phyloP scores from a whole-genome alignment of 2,797 vertebrate species.

The Psittacula derbiana region DNA sequence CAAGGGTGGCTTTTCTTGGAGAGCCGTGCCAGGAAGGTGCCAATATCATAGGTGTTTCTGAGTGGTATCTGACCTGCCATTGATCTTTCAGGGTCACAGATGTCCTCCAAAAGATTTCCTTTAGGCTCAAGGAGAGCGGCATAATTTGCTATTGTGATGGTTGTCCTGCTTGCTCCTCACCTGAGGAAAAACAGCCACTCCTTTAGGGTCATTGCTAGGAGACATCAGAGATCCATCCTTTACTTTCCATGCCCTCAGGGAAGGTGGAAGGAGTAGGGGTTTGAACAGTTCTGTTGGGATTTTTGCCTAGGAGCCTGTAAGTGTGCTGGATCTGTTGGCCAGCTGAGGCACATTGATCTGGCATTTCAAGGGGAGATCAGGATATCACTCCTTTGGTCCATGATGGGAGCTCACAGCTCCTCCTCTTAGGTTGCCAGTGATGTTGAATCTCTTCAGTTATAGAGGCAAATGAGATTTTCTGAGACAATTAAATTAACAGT shows the following conservation, averaged over 20 bases:
- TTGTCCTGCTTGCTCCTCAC: conserved; percentile 26
- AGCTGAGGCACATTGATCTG: neutral
- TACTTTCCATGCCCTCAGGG: neutral
- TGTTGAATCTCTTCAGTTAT: neutral
- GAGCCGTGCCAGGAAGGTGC: neutral
- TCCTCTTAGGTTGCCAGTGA: neutral
- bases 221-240: neutral
- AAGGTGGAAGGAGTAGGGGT: neutral
- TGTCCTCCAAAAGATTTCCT: conserved; percentile 53
- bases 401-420: neutral
- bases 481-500: neutral
- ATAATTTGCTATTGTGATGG: neutral
- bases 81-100: conserved; percentile 36
- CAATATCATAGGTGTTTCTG: conserved; percentile 27
- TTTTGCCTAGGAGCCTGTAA: neutral
- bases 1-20: neutral
- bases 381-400: neutral
- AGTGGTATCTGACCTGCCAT: conserved; percentile 50
- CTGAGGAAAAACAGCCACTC: neutral
- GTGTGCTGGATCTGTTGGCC: neutral
- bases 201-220: neutral
- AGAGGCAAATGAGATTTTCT: neutral
- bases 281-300: neutral
- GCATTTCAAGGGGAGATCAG: neutral
- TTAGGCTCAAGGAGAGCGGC: neutral